phyloP scores from a whole-genome alignment of 2,888 invertebrate genomes.

The Microdon myrmicae region DNA sequence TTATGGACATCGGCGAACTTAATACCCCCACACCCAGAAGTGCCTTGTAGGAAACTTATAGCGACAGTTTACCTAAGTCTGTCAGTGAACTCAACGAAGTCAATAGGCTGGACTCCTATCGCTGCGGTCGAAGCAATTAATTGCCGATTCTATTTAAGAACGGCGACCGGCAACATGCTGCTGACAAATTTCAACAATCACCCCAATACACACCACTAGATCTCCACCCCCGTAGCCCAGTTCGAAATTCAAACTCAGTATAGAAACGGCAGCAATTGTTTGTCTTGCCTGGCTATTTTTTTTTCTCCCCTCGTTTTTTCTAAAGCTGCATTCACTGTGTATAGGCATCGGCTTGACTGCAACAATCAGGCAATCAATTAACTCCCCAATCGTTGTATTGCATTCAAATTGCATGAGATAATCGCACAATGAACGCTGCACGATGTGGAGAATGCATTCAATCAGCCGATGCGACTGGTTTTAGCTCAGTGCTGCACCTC shows the following conservation, averaged over 20 bases:
- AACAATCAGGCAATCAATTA: slow-evolving; percentile 50
- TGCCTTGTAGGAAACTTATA: too few species aligned
- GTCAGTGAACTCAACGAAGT: too few species aligned
- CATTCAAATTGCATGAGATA: slow-evolving; percentile 51
- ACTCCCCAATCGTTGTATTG: slow-evolving; percentile 42
- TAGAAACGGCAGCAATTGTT: slow-evolving; percentile 39
- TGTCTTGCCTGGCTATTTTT: slow-evolving; percentile 1
- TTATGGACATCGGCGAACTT: too few species aligned
- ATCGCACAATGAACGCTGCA: slow-evolving; percentile 14
- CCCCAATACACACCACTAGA: slow-evolving; percentile 23
- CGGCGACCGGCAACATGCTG: too few species aligned
- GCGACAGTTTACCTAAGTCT: too few species aligned
- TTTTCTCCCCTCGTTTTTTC: slow-evolving; percentile 15
- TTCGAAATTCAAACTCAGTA: slow-evolving; percentile 1
- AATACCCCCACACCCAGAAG: too few species aligned
- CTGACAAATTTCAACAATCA: slow-evolving; percentile 29
- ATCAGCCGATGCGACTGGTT: slow-evolving; percentile 34
- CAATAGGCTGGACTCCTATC: too few species aligned
- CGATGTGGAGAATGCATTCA: slow-evolving; percentile 21
- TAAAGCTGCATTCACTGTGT: slow-evolving; percentile 14
- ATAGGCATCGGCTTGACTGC: slow-evolving; percentile 27
- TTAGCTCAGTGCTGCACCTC: slow-evolving; percentile 18
- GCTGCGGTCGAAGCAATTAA: too few species aligned
- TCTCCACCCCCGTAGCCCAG: slow-evolving; percentile 1
- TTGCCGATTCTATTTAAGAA: too few species aligned